Base-by-base conservation (phyloP, 2,888 invertebrate species). In the Philonicus albiceps region DNA sequence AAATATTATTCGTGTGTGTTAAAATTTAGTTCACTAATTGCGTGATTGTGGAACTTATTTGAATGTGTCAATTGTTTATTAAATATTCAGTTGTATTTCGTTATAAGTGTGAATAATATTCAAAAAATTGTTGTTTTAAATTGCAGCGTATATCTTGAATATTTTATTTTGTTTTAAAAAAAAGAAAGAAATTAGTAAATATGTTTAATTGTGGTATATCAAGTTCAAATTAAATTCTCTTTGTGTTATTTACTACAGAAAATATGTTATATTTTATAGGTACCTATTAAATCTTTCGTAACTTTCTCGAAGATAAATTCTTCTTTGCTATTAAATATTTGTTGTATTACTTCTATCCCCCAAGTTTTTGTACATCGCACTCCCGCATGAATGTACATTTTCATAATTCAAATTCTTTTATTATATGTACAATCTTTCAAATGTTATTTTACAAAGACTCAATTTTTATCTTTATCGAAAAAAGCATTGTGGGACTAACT, bases 21-120 rank as follows among this genome's bases (percentile, higher is more conserved):
- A 7, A 81, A 64, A 22, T 80, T 40, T 80, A 80, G 80, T 30
- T 80, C 80, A 80, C 80, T 80, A 31, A 81, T 64, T 55, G 81
- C 34, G 81, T 81, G 81, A 81, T 81, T 81, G 81, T 81, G 81
- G 31, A 81, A 81, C n/a, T 81, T 81, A 55, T 55, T 81, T 81
- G 81, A 81, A 81, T 81, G 81, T 81, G 81, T n/a, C 27, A 53
- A 19, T 81, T 81, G 64, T 22, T n/a, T 30, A 27, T 64, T 74
- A 16, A 34, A 81, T 64, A 34, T 55, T 81, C 7, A 55, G 64
- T 81, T 81, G 81, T 55, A 81, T 81, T 55, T 81, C 64, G 80
- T 81, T 34, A 55, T 55, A 78, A 37, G 22, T 78, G 78, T 78
- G 49, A 22, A 31, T 78, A 78, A 3, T 27, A 78, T 49, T 40